Conservation (phyloP, 2,888 invertebrate genomes). For the Acrocyrtus sp. region DNA sequence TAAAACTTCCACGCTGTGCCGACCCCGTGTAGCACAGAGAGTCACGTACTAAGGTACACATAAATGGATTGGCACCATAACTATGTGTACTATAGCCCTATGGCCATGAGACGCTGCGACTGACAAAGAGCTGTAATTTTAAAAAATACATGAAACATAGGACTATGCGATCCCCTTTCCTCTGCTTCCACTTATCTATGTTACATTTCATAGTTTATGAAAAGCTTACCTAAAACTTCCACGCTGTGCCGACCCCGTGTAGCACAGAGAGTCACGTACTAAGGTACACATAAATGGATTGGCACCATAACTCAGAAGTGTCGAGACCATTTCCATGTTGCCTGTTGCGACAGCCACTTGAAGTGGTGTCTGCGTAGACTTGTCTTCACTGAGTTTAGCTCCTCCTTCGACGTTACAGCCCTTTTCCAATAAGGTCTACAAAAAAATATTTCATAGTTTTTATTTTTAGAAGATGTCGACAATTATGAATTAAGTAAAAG, state of each 20-base stretch:
- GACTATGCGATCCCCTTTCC: no score
- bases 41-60: constrained; percentile 85
- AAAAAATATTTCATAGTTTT: background rate
- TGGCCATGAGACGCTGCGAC: constrained; percentile 92
- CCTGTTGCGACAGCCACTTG: constrained; percentile 88
- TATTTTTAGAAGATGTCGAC: background rate
- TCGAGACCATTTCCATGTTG: constrained; percentile 80
- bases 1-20: constrained; percentile 86
- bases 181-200: background rate
- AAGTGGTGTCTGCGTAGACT: constrained; percentile 86
- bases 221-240: constrained; percentile 86
- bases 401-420: constrained; percentile 90
- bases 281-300: constrained; percentile 88
- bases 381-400: constrained; percentile 82
- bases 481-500: constrained; percentile 61
- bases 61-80: constrained; percentile 88
- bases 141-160: constrained; percentile 3
- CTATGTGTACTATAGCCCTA: constrained; percentile 80
- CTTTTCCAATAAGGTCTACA: constrained; percentile 76
- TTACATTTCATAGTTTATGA: constrained; percentile 8
- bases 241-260: constrained; percentile 85
- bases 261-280: constrained; percentile 84
- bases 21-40: constrained; percentile 86
- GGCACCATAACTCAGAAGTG: constrained; percentile 84
- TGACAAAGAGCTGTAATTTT: constrained; percentile 79